phyloP scores from a whole-genome alignment of 2,797 vertebrate species.

The Halcyon leucocephala region DNA sequence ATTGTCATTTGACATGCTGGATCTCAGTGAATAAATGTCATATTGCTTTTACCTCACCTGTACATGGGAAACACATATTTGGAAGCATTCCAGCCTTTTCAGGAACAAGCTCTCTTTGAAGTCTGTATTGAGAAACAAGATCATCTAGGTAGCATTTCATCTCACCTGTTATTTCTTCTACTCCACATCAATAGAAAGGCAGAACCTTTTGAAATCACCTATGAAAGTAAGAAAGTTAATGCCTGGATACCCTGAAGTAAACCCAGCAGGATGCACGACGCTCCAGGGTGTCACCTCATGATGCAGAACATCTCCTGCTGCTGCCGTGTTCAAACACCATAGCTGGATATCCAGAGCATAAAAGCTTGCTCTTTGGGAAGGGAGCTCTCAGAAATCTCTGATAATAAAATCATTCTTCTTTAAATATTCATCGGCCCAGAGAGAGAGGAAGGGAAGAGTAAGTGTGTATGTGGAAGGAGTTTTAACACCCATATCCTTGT shows the following conservation, averaged over 20 bases:
- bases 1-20: background rate
- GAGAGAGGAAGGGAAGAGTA: background rate
- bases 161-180: background rate
- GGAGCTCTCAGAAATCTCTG: background rate
- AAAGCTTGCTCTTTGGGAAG: background rate
- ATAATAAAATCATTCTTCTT: background rate
- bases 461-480: background rate
- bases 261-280: background rate
- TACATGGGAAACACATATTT: background rate
- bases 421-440: background rate
- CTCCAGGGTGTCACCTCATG: background rate
- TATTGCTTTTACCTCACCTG: background rate
- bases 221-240: background rate
- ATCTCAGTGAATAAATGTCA: background rate
- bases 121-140: background rate
- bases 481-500: background rate
- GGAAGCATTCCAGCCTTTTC: background rate
- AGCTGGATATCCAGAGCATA: background rate
- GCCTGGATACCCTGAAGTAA: background rate
- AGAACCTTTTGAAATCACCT: background rate
- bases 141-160: background rate
- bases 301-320: background rate
- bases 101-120: background rate
- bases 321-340: rapidly evolving
- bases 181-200: background rate